A percentile compares a stretch with the other conserved stretches of the same genome.
Evolutionary conservation across 2,888 invertebrate species (phyloP).

Genomic region (Arrhopalites spinosus): DNA sequence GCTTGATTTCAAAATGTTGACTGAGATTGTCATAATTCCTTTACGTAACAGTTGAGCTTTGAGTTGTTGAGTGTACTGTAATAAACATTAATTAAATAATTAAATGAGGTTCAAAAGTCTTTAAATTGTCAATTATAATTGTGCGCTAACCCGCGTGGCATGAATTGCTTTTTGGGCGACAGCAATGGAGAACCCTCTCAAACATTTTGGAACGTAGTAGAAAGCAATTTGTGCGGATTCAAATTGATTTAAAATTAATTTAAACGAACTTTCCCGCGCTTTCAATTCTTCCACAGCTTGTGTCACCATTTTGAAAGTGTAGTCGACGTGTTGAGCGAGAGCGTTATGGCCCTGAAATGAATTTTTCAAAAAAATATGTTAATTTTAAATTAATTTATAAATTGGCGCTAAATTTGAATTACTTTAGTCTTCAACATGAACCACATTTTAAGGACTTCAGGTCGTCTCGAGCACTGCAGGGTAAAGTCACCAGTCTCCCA

Average conservation of each 20-base stretch:
- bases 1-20: neutral
- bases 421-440: constrained; percentile 12
- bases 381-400: neutral
- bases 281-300: neutral
- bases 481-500: constrained; percentile 25
- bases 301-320: neutral
- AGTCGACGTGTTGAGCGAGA: constrained; percentile 30
- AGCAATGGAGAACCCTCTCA: neutral
- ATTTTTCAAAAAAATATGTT: neutral
- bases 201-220: neutral
- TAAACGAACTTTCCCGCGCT: neutral
- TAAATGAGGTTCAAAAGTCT: too few relatives aligned
- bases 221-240: constrained; percentile 11
- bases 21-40: constrained; percentile 5
- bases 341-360: constrained; percentile 14
- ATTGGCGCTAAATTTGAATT: neutral
- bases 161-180: too few relatives aligned
- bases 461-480: constrained; percentile 6
- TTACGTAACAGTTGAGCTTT: neutral
- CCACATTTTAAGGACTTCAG: neutral
- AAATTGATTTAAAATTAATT: neutral
- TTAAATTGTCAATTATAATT: neutral
- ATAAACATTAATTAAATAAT: neutral
- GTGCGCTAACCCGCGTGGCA: too few relatives aligned
- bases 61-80: neutral